Base-by-base conservation (phyloP, 2,113 vertebrate species). In the Polypterus senegalus region DNA sequence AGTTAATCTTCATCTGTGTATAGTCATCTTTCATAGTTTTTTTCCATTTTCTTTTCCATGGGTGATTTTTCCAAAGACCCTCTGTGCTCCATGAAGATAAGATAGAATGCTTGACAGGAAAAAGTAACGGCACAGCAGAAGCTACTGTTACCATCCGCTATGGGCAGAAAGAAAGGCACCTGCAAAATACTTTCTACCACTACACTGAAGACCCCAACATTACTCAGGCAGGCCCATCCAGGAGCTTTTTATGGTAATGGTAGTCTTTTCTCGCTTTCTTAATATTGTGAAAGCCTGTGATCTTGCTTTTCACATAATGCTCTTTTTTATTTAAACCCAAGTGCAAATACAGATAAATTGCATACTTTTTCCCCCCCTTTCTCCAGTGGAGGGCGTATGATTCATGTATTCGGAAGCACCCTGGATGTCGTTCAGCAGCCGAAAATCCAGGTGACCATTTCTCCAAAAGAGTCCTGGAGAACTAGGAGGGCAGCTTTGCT, bases 341-440 rank as follows among this genome's bases (percentile, higher is more conserved):
- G 27, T 27, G 27, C 27, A 27, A 27, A 27, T 27, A 27, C 2
- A 27, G 27, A 27, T 27, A 27, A 27, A 27, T 27, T 27, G 27
- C 27, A 27, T 27, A 27, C 27, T 27, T 27, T 27, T 44, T 4
- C 48, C 9, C 51, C 57, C 52, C 3, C 48, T 47, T 1, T 9
- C 10, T 71, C 61, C 71, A 97, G 93, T 5, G 95, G 95, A 0
- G 95, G 95, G 1, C 89, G 95, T 54, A 72, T 88, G 64, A 89
- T 98, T 69, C 74, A 68, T 47, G 85, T 95, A 62, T 82, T 59
- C 0, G 95, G 95, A 1, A 88, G 91, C 68, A 92, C 95, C 70
- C 70, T 98, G 76, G 92, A 98, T 54, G 95, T 97, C 68, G 94
- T 97, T 3, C 93, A 97, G 79, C 84, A 80, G 9, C 93, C 95